Evolutionary conservation across 2,888 invertebrate genomes (phyloP).

Genomic region (Harmothoe impar): DNA sequence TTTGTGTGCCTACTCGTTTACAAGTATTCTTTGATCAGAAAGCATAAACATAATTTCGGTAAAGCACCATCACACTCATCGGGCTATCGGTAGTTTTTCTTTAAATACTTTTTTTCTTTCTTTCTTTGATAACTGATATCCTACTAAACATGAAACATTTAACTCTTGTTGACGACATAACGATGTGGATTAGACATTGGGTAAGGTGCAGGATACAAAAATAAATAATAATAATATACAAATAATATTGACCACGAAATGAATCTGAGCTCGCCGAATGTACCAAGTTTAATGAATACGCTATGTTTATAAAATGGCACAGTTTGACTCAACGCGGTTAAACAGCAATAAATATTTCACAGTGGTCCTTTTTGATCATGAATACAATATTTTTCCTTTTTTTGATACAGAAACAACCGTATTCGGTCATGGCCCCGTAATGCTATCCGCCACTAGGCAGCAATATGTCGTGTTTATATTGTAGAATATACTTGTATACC

Average conservation of each 20-base stretch:
- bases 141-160: not conserved
- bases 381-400: no score
- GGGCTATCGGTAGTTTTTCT: no score
- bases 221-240: not conserved
- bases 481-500: not conserved
- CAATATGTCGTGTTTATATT: not conserved
- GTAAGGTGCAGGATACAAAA: not conserved
- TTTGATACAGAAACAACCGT: not conserved
- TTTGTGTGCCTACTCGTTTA: no score
- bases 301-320: conserved; percentile 14
- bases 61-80: conserved; percentile 10
- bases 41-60: not conserved
- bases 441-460: not conserved
- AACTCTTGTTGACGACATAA: not conserved
- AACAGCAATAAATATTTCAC: not conserved
- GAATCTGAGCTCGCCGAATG: not conserved
- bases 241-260: not conserved
- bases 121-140: no score
- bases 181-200: not conserved
- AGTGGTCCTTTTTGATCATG: not conserved
- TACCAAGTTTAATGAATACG: not conserved
- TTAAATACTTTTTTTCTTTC: no score
- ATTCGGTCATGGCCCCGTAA: no score
- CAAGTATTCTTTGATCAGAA: not conserved
- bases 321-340: not conserved